Conservation (phyloP, 2,888 invertebrate genomes). For the Noctua janthina region DNA sequence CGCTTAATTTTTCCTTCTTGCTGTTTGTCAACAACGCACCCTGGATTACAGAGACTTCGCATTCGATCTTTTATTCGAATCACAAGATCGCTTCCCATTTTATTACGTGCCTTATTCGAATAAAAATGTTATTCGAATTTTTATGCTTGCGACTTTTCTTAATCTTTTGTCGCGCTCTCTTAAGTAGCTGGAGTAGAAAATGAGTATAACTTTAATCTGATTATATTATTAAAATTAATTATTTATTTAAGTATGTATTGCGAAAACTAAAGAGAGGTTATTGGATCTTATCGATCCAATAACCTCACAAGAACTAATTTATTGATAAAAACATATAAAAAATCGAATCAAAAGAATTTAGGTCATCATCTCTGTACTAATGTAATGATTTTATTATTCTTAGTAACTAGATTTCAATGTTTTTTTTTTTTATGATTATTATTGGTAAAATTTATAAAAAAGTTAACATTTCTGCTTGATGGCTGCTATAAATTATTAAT, state of each 20-base stretch:
- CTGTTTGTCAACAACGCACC: slow-evolving; percentile 51
- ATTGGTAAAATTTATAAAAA: too few species aligned
- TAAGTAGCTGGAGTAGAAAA: background rate
- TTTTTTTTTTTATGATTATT: too few species aligned
- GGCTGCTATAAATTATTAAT: too few species aligned
- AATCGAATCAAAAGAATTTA: background rate
- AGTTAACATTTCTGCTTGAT: too few species aligned
- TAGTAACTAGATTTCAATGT: too few species aligned
- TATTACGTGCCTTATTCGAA: slow-evolving; percentile 24
- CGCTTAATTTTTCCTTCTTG: slow-evolving; percentile 16
- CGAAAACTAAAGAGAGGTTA: background rate
- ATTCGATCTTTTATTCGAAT: slow-evolving; percentile 50
- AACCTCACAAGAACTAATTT: background rate
- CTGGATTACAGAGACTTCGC: slow-evolving; percentile 25
- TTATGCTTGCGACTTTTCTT: background rate
- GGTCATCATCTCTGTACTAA: background rate
- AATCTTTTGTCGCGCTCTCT: background rate
- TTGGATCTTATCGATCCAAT: background rate
- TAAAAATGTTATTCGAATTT: slow-evolving; percentile 28
- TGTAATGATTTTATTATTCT: too few species aligned
- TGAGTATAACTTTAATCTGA: background rate
- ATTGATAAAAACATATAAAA: background rate
- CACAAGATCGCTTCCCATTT: slow-evolving; percentile 37
- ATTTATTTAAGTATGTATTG: background rate
- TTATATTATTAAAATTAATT: background rate